Conservation (phyloP, 2,797 vertebrate species). For the Sebastes paucispinis region DNA sequence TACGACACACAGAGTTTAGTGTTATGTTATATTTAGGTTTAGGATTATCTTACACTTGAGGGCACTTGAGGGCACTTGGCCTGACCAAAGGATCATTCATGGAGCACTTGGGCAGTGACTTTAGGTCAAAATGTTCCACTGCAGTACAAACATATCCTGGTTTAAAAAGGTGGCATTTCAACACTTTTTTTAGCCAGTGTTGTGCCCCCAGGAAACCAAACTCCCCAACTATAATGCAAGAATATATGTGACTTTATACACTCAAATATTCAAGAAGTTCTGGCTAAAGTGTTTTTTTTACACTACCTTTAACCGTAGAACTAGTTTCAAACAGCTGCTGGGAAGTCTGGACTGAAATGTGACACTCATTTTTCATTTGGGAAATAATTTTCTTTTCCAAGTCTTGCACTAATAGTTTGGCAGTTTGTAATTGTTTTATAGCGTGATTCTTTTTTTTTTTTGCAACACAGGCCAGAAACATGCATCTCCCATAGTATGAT, state of each 20-base stretch:
- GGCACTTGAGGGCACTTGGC: neutral
- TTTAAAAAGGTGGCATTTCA: neutral
- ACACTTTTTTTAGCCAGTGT: neutral
- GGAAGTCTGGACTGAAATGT: conserved; percentile 14
- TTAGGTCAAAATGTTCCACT: neutral
- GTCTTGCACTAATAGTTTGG: neutral
- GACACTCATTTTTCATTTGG: conserved; percentile 2
- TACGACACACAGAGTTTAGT: neutral
- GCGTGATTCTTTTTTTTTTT: neutral
- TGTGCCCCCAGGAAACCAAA: neutral
- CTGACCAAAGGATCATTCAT: neutral
- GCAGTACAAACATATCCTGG: neutral
- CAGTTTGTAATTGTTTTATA: neutral
- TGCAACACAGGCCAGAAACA: neutral
- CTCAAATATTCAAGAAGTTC: neutral
- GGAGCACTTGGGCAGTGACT: neutral
- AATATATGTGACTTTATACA: neutral
- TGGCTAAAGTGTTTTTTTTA: neutral
- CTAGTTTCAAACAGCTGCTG: conserved; percentile 12
- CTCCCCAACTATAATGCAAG: neutral
- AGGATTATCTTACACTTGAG: neutral
- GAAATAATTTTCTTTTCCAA: conserved; percentile 2
- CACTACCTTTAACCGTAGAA: neutral
- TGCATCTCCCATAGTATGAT: neutral
- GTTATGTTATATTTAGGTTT: neutral